Evolutionary conservation across 2,888 invertebrate genomes (phyloP), one percentile per base, ranked within the genome.

Genomic region (Clanis bilineata): DNA sequence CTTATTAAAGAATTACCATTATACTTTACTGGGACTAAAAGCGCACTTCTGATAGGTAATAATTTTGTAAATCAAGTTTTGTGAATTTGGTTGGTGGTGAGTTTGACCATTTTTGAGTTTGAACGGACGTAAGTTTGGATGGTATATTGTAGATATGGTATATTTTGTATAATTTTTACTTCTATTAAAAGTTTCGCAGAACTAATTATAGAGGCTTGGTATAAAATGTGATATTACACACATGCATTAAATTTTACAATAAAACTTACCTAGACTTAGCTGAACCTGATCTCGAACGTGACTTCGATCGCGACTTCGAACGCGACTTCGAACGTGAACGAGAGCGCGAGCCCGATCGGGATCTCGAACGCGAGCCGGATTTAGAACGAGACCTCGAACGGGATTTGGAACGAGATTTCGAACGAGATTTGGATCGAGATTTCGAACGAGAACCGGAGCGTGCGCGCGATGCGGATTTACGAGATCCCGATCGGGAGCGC

Each of bases 211-310:
- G n/a, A n/a, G n/a, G n/a, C n/a, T n/a, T n/a, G n/a, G n/a, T n/a
- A n/a, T n/a, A n/a, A n/a, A n/a, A n/a, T n/a, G n/a, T n/a, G n/a
- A n/a, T n/a, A n/a, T n/a, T n/a, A n/a, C n/a, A n/a, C n/a, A 21
- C 68, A 63, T 28, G 61, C 59, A 12, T 63, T 55, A 6, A 60
- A 59, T n/a, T 47, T 57, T 10, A 60, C 59, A 41, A 58, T 69
- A 39, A 68, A 69, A 62, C 63, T 62, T 65, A 80, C 75, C 79
- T 70, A 58, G 79, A 82, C 12, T 74, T 79, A 12, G 72, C 76
- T 0, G 79, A 79, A 38, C 83, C 73, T 56, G 83, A 82, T 25
- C 79, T 70, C 2, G 71, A 72, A 71, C 64, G 69, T 3, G 74
- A 76, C 7, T 66, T 64, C 0, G 66, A 70, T 22, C 62, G 5